phyloP scores from a whole-genome alignment of 2,888 invertebrate species.

The Hirtodrosophila duncani region DNA sequence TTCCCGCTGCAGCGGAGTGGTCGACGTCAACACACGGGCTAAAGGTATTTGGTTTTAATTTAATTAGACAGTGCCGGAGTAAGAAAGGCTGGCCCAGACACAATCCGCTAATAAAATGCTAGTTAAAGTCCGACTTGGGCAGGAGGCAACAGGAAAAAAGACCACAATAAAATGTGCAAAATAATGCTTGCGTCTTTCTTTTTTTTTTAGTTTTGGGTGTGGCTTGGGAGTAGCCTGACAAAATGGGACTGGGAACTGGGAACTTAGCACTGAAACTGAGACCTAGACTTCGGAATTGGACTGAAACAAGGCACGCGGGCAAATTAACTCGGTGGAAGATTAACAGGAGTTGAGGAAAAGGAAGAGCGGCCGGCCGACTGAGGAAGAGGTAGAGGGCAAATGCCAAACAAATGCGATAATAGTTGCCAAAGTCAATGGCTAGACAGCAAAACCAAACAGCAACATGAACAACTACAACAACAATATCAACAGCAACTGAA shows the following conservation, averaged over 20 bases:
- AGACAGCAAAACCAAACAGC: constrained; percentile 46
- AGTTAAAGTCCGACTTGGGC: constrained; percentile 9
- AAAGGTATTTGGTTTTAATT: constrained; percentile 38
- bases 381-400: constrained; percentile 24
- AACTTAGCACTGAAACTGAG: constrained; percentile 38
- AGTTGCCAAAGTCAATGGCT: constrained; percentile 68
- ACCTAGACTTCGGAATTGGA: constrained; percentile 6
- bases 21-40: no score
- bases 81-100: background rate
- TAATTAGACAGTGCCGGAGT: constrained; percentile 46
- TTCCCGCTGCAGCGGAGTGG: no score
- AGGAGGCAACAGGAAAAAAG: background rate
- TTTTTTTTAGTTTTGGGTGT: no score
- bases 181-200: background rate
- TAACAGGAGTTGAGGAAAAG: constrained; percentile 11
- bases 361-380: background rate
- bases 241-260: no score
- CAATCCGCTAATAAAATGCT: constrained; percentile 12
- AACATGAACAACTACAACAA: constrained; percentile 22
- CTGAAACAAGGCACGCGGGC: constrained; percentile 28
- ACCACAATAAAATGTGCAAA: constrained; percentile 17
- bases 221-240: no score
- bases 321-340: constrained; percentile 43
- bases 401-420: constrained; percentile 71
- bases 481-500: constrained; percentile 9